Evolutionary conservation across 2,797 vertebrate species (phyloP).

Genomic region (Dicrostonyx torquatus): DNA sequence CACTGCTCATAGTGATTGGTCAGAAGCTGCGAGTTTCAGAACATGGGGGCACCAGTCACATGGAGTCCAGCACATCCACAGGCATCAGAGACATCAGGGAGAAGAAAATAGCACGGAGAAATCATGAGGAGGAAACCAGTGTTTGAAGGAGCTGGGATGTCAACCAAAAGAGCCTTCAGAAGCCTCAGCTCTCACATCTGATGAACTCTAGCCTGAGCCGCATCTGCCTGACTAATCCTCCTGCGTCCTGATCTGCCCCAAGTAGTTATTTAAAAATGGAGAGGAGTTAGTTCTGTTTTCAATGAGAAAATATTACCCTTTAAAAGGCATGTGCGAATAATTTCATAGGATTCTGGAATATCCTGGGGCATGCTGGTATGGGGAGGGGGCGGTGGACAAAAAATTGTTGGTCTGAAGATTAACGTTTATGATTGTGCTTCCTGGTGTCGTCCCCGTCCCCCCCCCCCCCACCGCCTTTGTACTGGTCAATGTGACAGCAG

Average conservation of each 20-base stretch:
- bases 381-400: background rate
- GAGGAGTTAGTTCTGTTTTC: background rate
- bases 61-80: background rate
- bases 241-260: background rate
- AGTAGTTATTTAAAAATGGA: background rate
- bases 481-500: background rate
- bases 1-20: conserved; percentile 98
- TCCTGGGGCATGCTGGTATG: background rate
- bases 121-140: background rate
- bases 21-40: conserved; percentile 90
- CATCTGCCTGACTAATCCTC: background rate
- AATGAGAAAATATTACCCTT: background rate
- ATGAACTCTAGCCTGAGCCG: background rate
- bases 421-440: background rate
- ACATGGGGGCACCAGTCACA: background rate
- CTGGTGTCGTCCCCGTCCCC: too few species aligned
- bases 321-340: background rate
- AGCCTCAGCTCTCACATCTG: accelerated
- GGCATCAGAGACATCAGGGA: background rate
- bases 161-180: background rate
- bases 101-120: conserved; percentile 3
- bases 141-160: background rate
- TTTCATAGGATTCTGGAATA: background rate
- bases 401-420: background rate
- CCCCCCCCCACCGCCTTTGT: too few species aligned